Base-by-base conservation (phyloP, 2,113 vertebrate species). In the Aspidoscelis tigris region DNA sequence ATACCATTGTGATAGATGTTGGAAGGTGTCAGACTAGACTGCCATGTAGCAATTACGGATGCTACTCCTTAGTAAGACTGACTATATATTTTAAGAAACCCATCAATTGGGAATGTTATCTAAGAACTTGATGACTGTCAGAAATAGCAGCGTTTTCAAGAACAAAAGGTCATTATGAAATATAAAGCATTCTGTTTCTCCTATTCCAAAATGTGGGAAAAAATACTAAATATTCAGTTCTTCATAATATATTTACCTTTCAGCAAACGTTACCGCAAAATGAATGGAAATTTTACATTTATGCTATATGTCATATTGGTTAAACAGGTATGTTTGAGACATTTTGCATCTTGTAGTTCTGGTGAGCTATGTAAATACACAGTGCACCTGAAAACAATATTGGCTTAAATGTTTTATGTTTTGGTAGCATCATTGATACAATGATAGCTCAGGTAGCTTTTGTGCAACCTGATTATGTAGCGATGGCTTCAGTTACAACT, bases 381-480 rank as follows among this genome's bases (percentile, higher is more conserved):
- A 24, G 26, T 2, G n/a, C 80, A 26, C 53, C 14, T 78, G 81
- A 21, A 50, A 80, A 47, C 53, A 86, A 26, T 39, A 9, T 75
- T 50, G 84, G 77, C 7, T 44, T 43, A 80, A 80, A 3, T 4
- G 55, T 2, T 81, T 84, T 86, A 81, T 33, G 0, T 84, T 53
- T 22, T 78, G n/a, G 65, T 5, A 55, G 7, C 26, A 82, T 26
- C 65, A 66, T n/a, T 26, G 75, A 55, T 85, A 22, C 88, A 41
- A 61, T 84, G 75, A 82, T 88, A 78, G 72, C 88, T 92, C 88
- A 77, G 43, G 22, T 83, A 82, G 74, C 24, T 72, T 26, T 26
- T 88, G 77, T 39, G 58, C 78, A 50, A 84, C 88, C 47, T 86
- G 68, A 91, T 82, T 82, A 78, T 5, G 83, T 24, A 80, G 2